Base-by-base conservation (phyloP, 2,113 vertebrate genomes). In the Salvelinus fontinalis region DNA sequence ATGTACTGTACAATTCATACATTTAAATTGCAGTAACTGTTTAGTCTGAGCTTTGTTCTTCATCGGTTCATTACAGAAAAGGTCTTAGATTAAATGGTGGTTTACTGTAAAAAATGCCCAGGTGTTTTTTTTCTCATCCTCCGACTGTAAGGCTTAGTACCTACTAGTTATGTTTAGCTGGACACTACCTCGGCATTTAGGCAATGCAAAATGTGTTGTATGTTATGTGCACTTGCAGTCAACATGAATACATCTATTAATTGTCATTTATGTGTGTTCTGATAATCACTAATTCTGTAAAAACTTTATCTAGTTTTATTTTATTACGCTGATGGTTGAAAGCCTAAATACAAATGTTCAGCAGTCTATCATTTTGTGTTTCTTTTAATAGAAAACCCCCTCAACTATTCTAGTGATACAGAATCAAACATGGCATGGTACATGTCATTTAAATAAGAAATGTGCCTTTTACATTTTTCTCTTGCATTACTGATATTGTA, bases 401-500 rank as follows among this genome's bases (percentile, higher is more conserved):
- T 22, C 14, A n/a, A 62, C 59, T 16, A 54, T 54, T 18, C 7
- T 62, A 62, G 59, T 62, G 59, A 62, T 62, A 62, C 7, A 62
- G n/a, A 60, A 60, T 22, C 59, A 60, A 14, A 57, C 9, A 62
- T 39, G 18, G 29, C 29, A 34, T 16, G 39, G 51, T 27, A 16
- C 24, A 6, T 29, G n/a, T 48, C 29, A 74, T 44, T 48, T 20
- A 24, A 70, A 26, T 6, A 44, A 20, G 11, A 39, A 75, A 66
- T 66, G 65, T 75, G 73, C 73, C 62, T 75, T 75, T 67, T 29
- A 44, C 18, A 73, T 64, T 29, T 39, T 64, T n/a, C 29, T 60
- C 34, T 73, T 57, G 34, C 29, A 64, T 34, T 64, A 60, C 24
- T 57, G 5, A 60, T 73, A 62, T 39, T 13, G 29, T 18, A 70